phyloP scores from a whole-genome alignment of 2,113 vertebrate species.

The Misgurnus mizolepis region DNA sequence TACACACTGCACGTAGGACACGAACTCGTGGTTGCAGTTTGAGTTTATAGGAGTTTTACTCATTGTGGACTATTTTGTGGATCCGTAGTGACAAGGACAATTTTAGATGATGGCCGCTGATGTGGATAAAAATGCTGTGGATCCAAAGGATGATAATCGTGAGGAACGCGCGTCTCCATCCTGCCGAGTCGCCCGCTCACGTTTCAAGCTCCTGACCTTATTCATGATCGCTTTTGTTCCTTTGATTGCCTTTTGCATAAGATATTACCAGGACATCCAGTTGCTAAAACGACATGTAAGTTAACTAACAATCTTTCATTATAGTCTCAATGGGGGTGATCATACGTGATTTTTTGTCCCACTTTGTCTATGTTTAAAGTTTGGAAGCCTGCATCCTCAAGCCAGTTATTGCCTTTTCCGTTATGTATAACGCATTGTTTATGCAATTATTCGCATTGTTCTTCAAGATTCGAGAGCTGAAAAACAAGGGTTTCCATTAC shows the following conservation, averaged over 20 bases:
- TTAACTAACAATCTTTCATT: not conserved
- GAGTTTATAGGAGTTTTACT: not conserved
- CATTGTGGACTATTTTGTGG: not conserved
- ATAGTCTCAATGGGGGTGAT: no score
- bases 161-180: not conserved
- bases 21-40: constrained; percentile 35
- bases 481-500: no score
- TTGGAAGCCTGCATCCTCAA: no score
- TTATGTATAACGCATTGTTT: not conserved
- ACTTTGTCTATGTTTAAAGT: no score
- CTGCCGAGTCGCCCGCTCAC: constrained; percentile 34
- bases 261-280: constrained; percentile 66
- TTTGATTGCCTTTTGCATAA: constrained; percentile 66
- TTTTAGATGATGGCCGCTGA: constrained; percentile 73
- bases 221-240: constrained; percentile 66
- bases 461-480: no score
- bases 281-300: constrained; percentile 72
- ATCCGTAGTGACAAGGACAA: constrained; percentile 1
- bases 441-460: not conserved
- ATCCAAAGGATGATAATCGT: constrained; percentile 36
- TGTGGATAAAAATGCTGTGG: constrained; percentile 67
- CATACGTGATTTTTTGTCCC: no score
- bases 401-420: not conserved
- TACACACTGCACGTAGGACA: constrained; percentile 52
- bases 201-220: constrained; percentile 61